Conservation (phyloP, 2,113 vertebrate species). For the Ictalurus punctatus region DNA sequence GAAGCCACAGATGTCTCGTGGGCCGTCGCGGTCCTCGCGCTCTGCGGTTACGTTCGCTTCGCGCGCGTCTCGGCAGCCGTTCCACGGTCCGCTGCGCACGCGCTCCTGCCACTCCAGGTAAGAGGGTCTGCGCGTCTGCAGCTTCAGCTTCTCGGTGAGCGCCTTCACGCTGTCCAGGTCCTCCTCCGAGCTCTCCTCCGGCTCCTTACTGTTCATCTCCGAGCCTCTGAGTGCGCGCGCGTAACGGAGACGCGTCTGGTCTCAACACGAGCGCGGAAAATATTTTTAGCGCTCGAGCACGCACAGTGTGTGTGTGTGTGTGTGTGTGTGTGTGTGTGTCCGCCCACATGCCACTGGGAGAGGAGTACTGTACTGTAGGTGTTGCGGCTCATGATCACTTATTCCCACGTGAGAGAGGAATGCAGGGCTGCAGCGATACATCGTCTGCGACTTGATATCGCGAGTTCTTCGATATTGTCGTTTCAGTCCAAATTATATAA, state of each 20-base stretch:
- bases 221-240: background rate
- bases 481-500: background rate
- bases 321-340: constrained; percentile 38
- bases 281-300: background rate
- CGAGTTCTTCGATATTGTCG: background rate
- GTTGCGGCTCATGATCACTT: background rate
- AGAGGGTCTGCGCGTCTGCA: constrained; percentile 88
- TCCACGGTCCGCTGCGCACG: constrained; percentile 55
- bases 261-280: background rate
- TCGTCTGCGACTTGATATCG: background rate
- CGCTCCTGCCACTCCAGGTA: constrained; percentile 90
- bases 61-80: constrained; percentile 70
- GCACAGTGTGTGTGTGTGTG: background rate
- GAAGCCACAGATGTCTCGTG: constrained; percentile 81
- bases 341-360: constrained; percentile 59
- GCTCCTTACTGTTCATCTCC: constrained; percentile 76
- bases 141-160: constrained; percentile 84
- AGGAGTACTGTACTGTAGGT: background rate
- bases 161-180: constrained; percentile 86
- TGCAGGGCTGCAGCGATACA: background rate
- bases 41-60: constrained; percentile 56
- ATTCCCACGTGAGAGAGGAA: background rate
- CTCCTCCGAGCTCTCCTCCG: constrained; percentile 71
- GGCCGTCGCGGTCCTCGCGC: background rate
- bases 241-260: background rate